phyloP scores from a whole-genome alignment of 2,797 vertebrate species.

The Picus viridis region DNA sequence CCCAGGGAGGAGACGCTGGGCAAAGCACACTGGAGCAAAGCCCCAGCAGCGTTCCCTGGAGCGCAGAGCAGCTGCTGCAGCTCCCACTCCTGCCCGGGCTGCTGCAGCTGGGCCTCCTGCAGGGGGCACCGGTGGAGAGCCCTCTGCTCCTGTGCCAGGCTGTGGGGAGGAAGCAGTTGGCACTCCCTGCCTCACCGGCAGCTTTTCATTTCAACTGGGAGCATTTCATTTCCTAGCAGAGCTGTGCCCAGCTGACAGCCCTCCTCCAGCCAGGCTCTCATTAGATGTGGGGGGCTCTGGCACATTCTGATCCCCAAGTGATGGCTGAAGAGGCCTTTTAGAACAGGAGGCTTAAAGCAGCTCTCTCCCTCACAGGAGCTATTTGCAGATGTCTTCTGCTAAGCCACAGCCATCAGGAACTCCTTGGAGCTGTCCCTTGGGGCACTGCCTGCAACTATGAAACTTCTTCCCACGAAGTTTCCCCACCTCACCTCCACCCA shows the following conservation, averaged over 20 bases:
- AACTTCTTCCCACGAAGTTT: no score
- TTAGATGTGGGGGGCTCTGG: not conserved
- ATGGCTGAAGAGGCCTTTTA: not conserved
- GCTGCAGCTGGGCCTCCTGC: not conserved
- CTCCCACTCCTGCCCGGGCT: not conserved
- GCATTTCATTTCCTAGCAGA: not conserved
- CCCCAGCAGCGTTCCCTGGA: not conserved
- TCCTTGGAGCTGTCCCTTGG: no score
- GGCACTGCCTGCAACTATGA: no score
- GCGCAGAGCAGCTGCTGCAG: fast-evolving
- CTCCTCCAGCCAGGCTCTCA: not conserved
- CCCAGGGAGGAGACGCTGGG: not conserved
- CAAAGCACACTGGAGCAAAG: not conserved
- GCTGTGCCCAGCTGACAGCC: not conserved
- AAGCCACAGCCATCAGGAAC: no score
- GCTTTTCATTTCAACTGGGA: not conserved
- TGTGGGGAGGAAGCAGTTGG: not conserved
- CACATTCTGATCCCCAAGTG: not conserved
- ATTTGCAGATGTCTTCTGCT: no score
- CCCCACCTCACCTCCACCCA: no score
- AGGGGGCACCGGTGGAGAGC: not conserved
- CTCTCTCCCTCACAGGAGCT: no score
- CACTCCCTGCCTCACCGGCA: not conserved
- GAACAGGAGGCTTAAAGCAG: not conserved
- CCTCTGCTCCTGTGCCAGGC: not conserved